These are phyloP conservation scores for Sebastes miniatus DNA, from an alignment of 2,797 vertebrate species.

Conservation along the genomic window DNA sequence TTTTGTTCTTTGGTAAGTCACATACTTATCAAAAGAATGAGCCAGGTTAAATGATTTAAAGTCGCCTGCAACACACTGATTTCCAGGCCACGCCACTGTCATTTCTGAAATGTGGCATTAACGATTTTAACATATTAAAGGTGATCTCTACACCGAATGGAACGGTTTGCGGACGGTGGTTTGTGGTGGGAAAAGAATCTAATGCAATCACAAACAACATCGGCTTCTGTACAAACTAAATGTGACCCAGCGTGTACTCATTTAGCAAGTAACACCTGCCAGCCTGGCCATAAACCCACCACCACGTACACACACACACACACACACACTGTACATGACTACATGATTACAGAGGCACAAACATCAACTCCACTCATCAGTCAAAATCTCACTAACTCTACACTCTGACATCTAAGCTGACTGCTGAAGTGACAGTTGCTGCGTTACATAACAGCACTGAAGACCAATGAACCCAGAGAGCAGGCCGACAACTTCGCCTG, in stretches of 20 bases:
- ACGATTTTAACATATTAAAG: not conserved
- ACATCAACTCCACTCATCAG: conserved; percentile 32
- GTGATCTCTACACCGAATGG: not conserved
- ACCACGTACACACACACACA: not conserved
- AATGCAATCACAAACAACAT: not conserved
- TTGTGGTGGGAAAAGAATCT: not conserved
- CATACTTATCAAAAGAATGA: not conserved
- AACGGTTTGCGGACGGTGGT: not conserved
- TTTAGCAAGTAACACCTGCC: conserved; percentile 22
- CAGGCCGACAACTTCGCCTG: conserved; percentile 19
- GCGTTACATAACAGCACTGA: conserved; percentile 68
- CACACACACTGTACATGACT: not conserved
- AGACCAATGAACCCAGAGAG: conserved; percentile 47
- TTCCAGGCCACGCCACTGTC: not conserved
- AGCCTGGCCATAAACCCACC: conserved; percentile 14
- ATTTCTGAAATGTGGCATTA: not conserved
- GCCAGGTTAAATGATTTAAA: not conserved
- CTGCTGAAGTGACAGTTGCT: conserved; percentile 69
- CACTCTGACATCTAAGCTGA: conserved; percentile 50
- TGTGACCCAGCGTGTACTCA: conserved; percentile 16
- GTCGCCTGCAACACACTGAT: not conserved
- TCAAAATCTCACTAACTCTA: conserved; percentile 33
- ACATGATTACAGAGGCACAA: conserved; percentile 16
- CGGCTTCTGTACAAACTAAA: conserved; percentile 2
- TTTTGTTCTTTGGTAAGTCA: not conserved